Evolutionary conservation across 2,888 invertebrate genomes (phyloP).

Genomic region (Acanthoscelides obtectus): DNA sequence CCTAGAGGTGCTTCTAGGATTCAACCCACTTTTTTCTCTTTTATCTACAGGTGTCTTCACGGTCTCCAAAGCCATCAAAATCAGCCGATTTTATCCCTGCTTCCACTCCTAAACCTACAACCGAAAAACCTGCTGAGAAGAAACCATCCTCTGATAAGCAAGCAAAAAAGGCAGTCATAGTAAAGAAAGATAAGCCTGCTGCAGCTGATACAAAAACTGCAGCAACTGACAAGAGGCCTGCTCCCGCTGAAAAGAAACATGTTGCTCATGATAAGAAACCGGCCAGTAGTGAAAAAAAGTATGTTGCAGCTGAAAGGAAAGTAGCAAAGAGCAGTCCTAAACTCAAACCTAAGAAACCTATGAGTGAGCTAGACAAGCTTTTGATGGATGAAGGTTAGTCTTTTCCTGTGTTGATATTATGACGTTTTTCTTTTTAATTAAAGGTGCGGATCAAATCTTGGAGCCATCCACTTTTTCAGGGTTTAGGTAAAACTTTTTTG

Average conservation of each 20-base stretch:
- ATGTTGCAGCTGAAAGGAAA: slow-evolving; percentile 1
- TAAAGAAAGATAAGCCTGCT: background rate
- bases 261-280: background rate
- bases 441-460: no score
- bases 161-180: slow-evolving; percentile 13
- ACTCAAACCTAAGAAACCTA: slow-evolving; percentile 23
- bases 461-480: no score
- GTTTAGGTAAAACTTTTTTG: no score
- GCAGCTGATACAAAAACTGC: background rate
- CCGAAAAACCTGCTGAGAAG: slow-evolving; percentile 15
- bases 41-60: background rate
- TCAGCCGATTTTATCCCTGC: background rate
- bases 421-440: no score
- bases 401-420: no score
- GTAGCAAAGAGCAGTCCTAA: slow-evolving; percentile 10
- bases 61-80: background rate
- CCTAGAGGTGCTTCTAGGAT: no score
- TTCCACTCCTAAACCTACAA: slow-evolving; percentile 1
- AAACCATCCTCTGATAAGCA: slow-evolving; percentile 14
- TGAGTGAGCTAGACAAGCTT: slow-evolving; percentile 70
- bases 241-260: background rate
- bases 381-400: slow-evolving; percentile 67
- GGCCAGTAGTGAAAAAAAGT: background rate
- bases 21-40: background rate
- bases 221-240: background rate